These are phyloP conservation scores for Drosophila infuscata DNA, from an alignment of 2,888 invertebrate genomes.

Conservation along the genomic window DNA sequence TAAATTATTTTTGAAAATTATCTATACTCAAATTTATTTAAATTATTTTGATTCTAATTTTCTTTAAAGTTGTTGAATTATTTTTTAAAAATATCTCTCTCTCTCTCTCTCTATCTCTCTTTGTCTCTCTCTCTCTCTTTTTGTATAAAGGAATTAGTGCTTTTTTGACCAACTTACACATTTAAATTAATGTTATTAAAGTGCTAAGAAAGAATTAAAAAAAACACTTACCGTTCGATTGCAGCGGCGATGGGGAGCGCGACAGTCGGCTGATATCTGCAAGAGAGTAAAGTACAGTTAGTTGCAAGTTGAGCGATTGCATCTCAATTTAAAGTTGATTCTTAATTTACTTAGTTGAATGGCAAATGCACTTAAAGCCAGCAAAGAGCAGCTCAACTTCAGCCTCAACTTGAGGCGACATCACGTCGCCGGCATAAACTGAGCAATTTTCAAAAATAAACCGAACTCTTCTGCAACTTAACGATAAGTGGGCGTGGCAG, in stretches of 20 bases:
- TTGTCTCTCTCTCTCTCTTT: too few relatives aligned
- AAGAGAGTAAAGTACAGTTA: constrained; percentile 39
- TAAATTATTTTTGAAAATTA: too few relatives aligned
- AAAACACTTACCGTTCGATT: constrained; percentile 88
- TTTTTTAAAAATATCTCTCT: neutral
- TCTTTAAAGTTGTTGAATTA: too few relatives aligned
- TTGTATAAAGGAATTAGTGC: too few relatives aligned
- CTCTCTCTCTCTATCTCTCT: too few relatives aligned
- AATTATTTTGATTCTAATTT: neutral
- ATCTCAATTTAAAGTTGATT: neutral
- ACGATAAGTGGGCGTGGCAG: constrained; percentile 5
- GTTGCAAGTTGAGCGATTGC: neutral
- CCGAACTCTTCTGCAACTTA: constrained; percentile 16
- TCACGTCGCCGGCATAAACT: constrained; percentile 39
- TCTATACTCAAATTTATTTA: neutral
- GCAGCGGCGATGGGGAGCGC: constrained; percentile 92
- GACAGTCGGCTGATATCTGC: constrained; percentile 88
- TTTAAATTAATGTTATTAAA: neutral
- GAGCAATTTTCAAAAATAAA: constrained; percentile 6
- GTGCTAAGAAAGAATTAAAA: neutral
- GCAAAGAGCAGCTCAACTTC: neutral
- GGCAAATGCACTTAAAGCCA: constrained; percentile 7
- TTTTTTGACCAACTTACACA: too few relatives aligned
- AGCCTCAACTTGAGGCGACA: constrained; percentile 19
- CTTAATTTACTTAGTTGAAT: neutral